These are phyloP conservation scores for Chelonia mydas DNA, from an alignment of 2,797 vertebrate genomes.

Conservation along the genomic window DNA sequence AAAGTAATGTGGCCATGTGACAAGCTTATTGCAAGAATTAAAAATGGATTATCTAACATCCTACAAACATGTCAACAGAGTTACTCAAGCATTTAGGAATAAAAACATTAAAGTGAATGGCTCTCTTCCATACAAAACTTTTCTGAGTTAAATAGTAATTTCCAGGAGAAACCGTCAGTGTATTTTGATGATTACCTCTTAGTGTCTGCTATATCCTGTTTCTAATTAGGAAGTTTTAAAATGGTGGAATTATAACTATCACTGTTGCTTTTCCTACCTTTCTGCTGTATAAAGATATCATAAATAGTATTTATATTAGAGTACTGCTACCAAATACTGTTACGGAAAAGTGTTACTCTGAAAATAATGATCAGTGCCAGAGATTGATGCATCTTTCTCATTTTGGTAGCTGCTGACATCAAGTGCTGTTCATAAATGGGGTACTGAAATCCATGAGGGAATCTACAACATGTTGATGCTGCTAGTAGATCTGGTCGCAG, in stretches of 20 bases:
- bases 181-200: not conserved
- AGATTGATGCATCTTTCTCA: not conserved
- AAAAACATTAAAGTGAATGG: not conserved
- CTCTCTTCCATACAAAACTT: not conserved
- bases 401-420: constrained; percentile 91
- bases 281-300: not conserved
- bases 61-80: not conserved
- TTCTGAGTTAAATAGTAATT: not conserved
- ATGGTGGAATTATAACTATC: not conserved
- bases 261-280: not conserved
- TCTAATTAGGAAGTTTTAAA: not conserved
- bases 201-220: not conserved
- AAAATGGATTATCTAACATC: not conserved
- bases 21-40: constrained; percentile 3
- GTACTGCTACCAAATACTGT: not conserved
- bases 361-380: not conserved
- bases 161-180: not conserved
- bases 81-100: not conserved
- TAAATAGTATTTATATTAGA: not conserved
- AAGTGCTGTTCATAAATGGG: constrained; percentile 99
- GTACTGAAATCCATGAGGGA: constrained; percentile 98
- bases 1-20: constrained; percentile 38
- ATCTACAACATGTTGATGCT: constrained; percentile 99
- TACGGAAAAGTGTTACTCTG: not conserved
- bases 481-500: constrained; percentile 95